Conservation (phyloP, 2,888 invertebrate species). For the Spodoptera exigua region DNA sequence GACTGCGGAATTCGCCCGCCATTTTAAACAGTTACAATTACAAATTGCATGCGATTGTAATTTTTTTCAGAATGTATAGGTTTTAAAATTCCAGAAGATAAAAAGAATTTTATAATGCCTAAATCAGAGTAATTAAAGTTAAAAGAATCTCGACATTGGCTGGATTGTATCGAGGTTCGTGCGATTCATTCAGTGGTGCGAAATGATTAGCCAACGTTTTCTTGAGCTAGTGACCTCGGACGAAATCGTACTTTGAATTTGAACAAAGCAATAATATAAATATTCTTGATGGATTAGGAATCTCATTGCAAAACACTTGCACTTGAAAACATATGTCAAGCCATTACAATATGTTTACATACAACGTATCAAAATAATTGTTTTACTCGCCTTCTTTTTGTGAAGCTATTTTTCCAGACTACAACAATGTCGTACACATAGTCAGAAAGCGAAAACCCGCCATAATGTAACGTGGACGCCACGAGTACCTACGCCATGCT, state of each 20-base stretch:
- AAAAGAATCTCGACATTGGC: conserved; percentile 48
- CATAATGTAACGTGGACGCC: conserved; percentile 85
- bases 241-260: conserved; percentile 77
- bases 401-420: neutral
- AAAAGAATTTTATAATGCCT: neutral
- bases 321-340: conserved; percentile 47
- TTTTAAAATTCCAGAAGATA: neutral
- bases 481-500: conserved; percentile 78
- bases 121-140: neutral
- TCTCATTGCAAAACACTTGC: conserved; percentile 58
- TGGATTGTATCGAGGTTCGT: conserved; percentile 48
- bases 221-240: conserved; percentile 82
- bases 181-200: conserved; percentile 71
- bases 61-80: neutral
- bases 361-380: conserved; percentile 15
- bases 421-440: conserved; percentile 30
- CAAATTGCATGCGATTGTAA: neutral
- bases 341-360: conserved; percentile 55
- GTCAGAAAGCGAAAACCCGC: conserved; percentile 75
- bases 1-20: conserved; percentile 74
- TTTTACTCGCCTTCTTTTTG: conserved; percentile 1
- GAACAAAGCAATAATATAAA: conserved; percentile 75
- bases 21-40: conserved; percentile 60
- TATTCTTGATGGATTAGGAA: conserved; percentile 64
- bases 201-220: conserved; percentile 82